Conservation (phyloP, 2,797 vertebrate species). For the Ataeniobius toweri region DNA sequence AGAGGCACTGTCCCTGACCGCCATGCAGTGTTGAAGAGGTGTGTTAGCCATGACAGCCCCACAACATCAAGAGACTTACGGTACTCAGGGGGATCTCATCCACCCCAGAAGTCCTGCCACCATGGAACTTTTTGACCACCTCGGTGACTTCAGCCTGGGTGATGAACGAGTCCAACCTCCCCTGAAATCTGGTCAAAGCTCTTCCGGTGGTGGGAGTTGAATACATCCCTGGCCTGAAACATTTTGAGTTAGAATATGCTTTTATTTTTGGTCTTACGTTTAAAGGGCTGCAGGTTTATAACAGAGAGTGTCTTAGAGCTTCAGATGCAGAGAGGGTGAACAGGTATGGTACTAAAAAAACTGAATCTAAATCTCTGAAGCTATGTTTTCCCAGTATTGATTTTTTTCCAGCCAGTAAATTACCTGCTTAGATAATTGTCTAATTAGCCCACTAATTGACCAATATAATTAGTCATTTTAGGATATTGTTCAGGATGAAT, state of each 20-base stretch:
- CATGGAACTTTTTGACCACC: no score
- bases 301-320: constrained; percentile 8
- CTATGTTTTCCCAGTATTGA: constrained; percentile 69
- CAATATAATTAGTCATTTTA: constrained; percentile 84
- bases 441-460: constrained; percentile 82
- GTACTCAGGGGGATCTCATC: no score
- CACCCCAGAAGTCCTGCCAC: no score
- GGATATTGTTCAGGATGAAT: constrained; percentile 80
- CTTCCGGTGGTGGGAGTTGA: no score
- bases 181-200: no score
- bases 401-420: constrained; percentile 71
- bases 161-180: no score
- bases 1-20: no score
- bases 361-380: constrained; percentile 57
- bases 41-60: no score
- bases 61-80: no score
- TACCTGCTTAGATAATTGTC: constrained; percentile 81
- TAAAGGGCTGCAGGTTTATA: constrained; percentile 6
- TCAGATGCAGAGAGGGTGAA: constrained; percentile 25
- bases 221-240: not conserved
- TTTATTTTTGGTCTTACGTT: constrained; percentile 14
- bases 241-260: not conserved
- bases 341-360: constrained; percentile 46
- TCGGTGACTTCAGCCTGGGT: no score
- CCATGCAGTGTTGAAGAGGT: no score